Conservation (phyloP, 1,140 invertebrate species). For the Cherax quadricarinatus region DNA sequence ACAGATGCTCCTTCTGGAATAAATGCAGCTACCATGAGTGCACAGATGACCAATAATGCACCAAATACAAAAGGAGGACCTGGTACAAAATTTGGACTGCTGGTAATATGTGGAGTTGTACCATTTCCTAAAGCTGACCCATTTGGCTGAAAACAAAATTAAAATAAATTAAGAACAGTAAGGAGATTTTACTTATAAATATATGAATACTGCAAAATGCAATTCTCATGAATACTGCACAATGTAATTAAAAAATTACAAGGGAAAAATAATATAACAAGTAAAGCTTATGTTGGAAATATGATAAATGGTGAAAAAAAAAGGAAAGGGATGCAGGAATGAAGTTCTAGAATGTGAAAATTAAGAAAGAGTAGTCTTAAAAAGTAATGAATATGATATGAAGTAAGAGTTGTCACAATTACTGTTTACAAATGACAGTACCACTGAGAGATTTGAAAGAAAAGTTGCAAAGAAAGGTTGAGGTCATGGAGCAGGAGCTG, state of each 20-base stretch:
- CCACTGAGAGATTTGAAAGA: too few species aligned
- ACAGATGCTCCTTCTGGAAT: conserved; percentile 83
- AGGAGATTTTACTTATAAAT: background rate
- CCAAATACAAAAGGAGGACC: conserved; percentile 99
- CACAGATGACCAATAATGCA: conserved; percentile 95
- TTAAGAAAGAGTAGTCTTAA: too few species aligned
- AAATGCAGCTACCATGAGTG: conserved; percentile 93
- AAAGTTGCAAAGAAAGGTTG: too few species aligned
- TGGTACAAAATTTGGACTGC: conserved; percentile 85
- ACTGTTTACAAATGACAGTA: too few species aligned
- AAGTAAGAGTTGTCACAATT: too few species aligned
- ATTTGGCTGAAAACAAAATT: conserved; percentile 49
- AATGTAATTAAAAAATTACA: too few species aligned
- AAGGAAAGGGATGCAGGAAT: too few species aligned
- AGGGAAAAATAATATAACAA: background rate
- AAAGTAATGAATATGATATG: too few species aligned
- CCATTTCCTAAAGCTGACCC: conserved; percentile 50
- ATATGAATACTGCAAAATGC: background rate
- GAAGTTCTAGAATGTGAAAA: too few species aligned
- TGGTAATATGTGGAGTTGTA: conserved; percentile 38
- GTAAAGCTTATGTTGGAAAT: background rate
- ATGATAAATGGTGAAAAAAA: too few species aligned
- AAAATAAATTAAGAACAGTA: background rate
- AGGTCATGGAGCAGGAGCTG: too few species aligned
- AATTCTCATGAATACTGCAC: background rate